Conservation (phyloP, 2,888 invertebrate species). For the Rhyacophila evoluta region DNA sequence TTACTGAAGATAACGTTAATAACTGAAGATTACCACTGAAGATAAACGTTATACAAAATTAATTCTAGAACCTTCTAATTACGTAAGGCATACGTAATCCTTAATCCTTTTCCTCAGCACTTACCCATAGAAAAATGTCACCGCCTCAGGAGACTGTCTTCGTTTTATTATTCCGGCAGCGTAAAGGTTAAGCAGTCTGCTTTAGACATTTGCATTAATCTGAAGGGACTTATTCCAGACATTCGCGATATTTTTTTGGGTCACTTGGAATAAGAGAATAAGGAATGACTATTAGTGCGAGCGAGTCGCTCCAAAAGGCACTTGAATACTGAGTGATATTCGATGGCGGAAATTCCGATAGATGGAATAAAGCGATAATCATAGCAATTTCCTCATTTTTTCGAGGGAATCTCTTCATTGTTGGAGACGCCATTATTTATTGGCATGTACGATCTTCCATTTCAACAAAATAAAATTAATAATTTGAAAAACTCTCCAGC, state of each 20-base stretch:
- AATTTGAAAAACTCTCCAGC: too few relatives aligned
- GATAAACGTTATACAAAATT: too few relatives aligned
- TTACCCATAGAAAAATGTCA: neutral
- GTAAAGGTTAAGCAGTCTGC: slow-evolving; percentile 24
- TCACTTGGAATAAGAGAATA: slow-evolving; percentile 14
- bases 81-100: neutral
- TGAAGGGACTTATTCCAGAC: slow-evolving; percentile 12
- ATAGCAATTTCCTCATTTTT: slow-evolving; percentile 11
- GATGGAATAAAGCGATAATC: neutral
- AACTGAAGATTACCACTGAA: too few relatives aligned
- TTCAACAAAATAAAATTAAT: neutral
- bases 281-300: slow-evolving; percentile 7
- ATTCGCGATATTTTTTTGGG: slow-evolving; percentile 22
- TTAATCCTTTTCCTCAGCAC: neutral
- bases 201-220: slow-evolving; percentile 22
- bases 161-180: neutral
- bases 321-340: slow-evolving; percentile 10
- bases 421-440: neutral
- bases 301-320: neutral
- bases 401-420: neutral
- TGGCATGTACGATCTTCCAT: neutral
- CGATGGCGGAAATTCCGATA: neutral
- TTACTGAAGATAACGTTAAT: too few relatives aligned
- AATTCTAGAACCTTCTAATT: too few relatives aligned
- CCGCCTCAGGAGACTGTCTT: neutral